phyloP scores from a whole-genome alignment of 2,113 vertebrate species.

The Ellobius talpinus region DNA sequence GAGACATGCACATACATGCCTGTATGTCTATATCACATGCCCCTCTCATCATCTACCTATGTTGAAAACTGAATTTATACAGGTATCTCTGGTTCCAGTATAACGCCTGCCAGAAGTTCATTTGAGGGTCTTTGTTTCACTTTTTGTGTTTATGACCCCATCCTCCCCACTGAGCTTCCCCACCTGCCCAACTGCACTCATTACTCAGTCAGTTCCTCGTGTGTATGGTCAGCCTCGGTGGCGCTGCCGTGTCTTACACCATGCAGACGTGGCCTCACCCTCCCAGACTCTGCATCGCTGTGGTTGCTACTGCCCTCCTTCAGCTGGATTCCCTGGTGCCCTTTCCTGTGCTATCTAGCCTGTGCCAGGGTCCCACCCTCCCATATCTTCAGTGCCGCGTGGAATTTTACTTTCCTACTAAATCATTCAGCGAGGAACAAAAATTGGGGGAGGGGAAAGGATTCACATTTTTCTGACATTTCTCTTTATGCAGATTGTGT shows the following conservation, averaged over 20 bases:
- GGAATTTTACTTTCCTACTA: background rate
- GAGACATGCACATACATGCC: background rate
- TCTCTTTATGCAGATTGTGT: background rate
- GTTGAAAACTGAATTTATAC: constrained; percentile 5
- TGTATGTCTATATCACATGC: background rate
- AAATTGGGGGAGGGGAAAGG: background rate
- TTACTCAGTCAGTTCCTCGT: background rate
- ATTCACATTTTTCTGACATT: background rate
- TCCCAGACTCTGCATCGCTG: background rate
- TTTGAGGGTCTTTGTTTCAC: constrained; percentile 20
- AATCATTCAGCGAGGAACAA: background rate
- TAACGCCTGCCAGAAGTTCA: background rate
- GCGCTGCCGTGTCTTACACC: background rate
- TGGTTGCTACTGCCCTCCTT: background rate
- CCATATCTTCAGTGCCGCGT: background rate
- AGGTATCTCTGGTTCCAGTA: background rate
- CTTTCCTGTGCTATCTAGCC: background rate
- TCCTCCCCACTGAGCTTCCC: background rate
- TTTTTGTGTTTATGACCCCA: background rate
- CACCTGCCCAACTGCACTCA: background rate
- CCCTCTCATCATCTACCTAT: background rate
- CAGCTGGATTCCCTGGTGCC: background rate
- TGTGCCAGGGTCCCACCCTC: background rate
- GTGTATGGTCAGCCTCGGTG: background rate
- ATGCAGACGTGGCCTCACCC: background rate